phyloP scores from a whole-genome alignment of 2,888 invertebrate genomes.

The Unio pictorum region DNA sequence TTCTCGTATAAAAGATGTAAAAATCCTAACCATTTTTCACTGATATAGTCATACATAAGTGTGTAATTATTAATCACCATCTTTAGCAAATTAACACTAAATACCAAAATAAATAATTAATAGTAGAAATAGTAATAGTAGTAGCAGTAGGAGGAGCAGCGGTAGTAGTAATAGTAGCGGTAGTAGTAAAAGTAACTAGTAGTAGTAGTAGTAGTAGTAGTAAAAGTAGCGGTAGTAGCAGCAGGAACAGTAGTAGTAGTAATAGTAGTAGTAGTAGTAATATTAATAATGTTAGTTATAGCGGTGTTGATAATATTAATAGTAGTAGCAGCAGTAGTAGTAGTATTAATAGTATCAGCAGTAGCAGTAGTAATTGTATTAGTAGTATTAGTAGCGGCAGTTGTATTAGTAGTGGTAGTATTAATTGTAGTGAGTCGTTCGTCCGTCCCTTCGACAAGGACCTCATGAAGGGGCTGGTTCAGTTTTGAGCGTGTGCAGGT shows the following conservation, averaged over 20 bases:
- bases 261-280: constrained; percentile 3
- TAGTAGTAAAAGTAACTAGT: too few relatives aligned
- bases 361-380: constrained; percentile 16
- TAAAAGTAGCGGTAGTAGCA: constrained; percentile 14
- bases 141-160: constrained; percentile 7
- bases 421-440: too few relatives aligned
- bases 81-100: too few relatives aligned
- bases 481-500: too few relatives aligned
- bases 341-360: constrained; percentile 14
- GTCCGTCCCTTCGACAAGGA: too few relatives aligned
- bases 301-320: neutral
- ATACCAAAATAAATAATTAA: neutral
- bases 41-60: too few relatives aligned
- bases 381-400: constrained; percentile 12
- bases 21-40: too few relatives aligned
- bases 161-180: too few relatives aligned
- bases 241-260: constrained; percentile 6
- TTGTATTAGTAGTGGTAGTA: constrained; percentile 18
- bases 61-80: too few relatives aligned
- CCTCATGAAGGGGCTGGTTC: too few relatives aligned
- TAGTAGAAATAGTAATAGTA: constrained; percentile 16
- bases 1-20: too few relatives aligned
- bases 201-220: constrained; percentile 8
- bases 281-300: constrained; percentile 5
- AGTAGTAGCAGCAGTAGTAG: constrained; percentile 13